A percentile compares a stretch with the other conserved stretches of the same genome.
Evolutionary conservation across 2,888 invertebrate genomes (phyloP).

Genomic region (Heliconius sara): DNA sequence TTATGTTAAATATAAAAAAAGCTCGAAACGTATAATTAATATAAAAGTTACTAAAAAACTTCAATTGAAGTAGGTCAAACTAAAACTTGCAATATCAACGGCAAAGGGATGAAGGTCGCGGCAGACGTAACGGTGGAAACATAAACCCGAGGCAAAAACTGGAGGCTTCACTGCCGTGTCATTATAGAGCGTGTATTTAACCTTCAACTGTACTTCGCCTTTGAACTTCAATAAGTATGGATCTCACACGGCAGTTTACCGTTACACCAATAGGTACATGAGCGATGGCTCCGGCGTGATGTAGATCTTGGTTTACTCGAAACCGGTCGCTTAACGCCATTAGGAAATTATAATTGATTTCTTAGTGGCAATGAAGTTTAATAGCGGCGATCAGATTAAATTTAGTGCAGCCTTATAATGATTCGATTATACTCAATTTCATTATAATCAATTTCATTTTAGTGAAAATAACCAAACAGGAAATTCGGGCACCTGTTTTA

Average conservation of each 20-base stretch:
- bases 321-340: slow-evolving; percentile 22
- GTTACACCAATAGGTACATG: slow-evolving; percentile 20
- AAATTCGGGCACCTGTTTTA: not conserved
- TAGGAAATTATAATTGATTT: slow-evolving; percentile 33
- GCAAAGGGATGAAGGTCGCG: slow-evolving; percentile 24
- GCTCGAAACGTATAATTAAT: not conserved
- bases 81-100: slow-evolving; percentile 12
- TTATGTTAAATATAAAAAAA: not conserved
- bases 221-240: slow-evolving; percentile 30
- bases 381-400: not conserved
- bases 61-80: slow-evolving; percentile 14
- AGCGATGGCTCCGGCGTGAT: slow-evolving; percentile 1
- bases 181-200: slow-evolving; percentile 16
- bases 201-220: slow-evolving; percentile 34
- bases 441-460: not conserved
- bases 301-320: slow-evolving; percentile 13
- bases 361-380: slow-evolving; percentile 15
- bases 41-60: not conserved
- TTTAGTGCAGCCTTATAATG: not conserved
- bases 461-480: not conserved
- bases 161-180: slow-evolving; percentile 17
- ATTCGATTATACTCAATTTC: not conserved
- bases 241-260: slow-evolving; percentile 27
- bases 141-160: slow-evolving; percentile 17
- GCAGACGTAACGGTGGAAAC: slow-evolving; percentile 19